phyloP scores from a whole-genome alignment of 1,140 invertebrate species.

The Pemphigus obesinymphae region DNA sequence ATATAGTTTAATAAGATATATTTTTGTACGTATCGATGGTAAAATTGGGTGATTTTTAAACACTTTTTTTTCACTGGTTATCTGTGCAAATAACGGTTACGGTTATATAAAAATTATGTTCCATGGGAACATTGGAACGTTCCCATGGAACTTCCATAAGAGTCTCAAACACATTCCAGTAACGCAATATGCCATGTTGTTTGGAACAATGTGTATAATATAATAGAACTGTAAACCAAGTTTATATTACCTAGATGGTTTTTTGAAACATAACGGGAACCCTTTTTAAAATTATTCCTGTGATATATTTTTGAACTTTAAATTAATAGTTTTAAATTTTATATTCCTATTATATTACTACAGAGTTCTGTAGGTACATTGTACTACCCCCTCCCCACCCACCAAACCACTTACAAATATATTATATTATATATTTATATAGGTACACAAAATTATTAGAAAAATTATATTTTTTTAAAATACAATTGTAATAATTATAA shows the following conservation, averaged over 20 bases:
- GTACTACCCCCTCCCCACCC: background rate
- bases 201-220: background rate
- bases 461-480: too few relatives aligned
- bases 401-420: too few relatives aligned
- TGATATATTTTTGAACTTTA: background rate
- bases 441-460: too few relatives aligned
- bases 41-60: too few relatives aligned
- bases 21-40: too few relatives aligned
- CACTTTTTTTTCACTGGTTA: too few relatives aligned
- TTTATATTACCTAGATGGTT: background rate
- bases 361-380: background rate
- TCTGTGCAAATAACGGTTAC: background rate
- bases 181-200: conserved; percentile 7
- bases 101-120: background rate
- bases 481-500: too few relatives aligned
- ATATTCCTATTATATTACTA: background rate
- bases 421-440: background rate
- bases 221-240: background rate
- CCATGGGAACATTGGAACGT: background rate
- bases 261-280: background rate
- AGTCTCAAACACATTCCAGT: background rate
- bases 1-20: too few relatives aligned
- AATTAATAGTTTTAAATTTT: background rate
- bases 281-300: background rate
- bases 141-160: background rate